A percentile compares a stretch with the other conserved stretches of the same genome.
Evolutionary conservation across 2,888 invertebrate genomes (phyloP).

Genomic region (Nemapogon koenigi): DNA sequence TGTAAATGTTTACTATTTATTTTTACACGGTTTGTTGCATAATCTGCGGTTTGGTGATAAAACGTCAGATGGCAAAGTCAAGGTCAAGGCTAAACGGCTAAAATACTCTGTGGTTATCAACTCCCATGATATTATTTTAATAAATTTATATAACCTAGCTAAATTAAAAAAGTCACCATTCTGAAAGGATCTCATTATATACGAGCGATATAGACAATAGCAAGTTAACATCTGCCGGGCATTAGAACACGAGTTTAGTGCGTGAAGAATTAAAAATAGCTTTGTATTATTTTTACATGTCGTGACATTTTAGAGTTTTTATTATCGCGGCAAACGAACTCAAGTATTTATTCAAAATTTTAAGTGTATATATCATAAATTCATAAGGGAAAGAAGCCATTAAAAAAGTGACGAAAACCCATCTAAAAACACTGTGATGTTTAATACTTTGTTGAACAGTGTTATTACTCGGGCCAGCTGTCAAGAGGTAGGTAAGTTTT

Average conservation of each 20-base stretch:
- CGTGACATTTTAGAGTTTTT: too few relatives aligned
- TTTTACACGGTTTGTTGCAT: too few relatives aligned
- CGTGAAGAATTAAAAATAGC: slow-evolving; percentile 57
- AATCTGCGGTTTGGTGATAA: too few relatives aligned
- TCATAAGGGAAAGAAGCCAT: slow-evolving; percentile 24
- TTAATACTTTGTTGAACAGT: slow-evolving; percentile 67
- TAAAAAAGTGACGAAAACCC: slow-evolving; percentile 25
- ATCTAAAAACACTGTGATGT: slow-evolving; percentile 65
- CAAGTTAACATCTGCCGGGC: slow-evolving; percentile 26
- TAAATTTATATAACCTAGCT: too few relatives aligned
- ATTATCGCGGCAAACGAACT: slow-evolving; percentile 46
- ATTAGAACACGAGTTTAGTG: slow-evolving; percentile 46
- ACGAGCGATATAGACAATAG: slow-evolving; percentile 1
- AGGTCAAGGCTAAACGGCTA: too few relatives aligned
- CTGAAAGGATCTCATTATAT: not conserved
- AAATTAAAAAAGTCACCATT: not conserved
- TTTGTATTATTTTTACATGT: slow-evolving; percentile 49
- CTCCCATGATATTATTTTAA: too few relatives aligned
- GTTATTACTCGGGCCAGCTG: slow-evolving; percentile 70
- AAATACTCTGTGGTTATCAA: too few relatives aligned
- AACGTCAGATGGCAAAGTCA: too few relatives aligned
- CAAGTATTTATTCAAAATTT: slow-evolving; percentile 17
- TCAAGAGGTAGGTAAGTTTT: slow-evolving; percentile 81
- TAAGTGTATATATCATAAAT: slow-evolving; percentile 28
- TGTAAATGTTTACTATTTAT: too few relatives aligned